Base-by-base conservation (phyloP, 2,113 vertebrate genomes). In the Zosterops pallidus region DNA sequence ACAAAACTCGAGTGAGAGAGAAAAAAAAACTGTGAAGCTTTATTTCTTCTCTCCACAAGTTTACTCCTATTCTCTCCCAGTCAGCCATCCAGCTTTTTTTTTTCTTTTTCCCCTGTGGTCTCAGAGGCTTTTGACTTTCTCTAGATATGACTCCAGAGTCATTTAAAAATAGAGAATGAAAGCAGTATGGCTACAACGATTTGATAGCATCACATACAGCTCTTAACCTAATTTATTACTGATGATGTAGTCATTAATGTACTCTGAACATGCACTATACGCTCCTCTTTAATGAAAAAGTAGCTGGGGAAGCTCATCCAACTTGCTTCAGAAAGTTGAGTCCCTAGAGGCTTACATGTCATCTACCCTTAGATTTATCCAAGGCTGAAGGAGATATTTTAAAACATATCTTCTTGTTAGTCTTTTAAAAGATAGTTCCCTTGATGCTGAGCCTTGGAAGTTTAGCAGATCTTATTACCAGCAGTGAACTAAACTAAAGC, bases 211-310 rank as follows among this genome's bases (percentile, higher is more conserved):
- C 90, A 56, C 85, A 95, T 49, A 92, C 39, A 86, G 79, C 72
- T 78, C 76, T 92, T 95, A 96, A 60, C 72, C 56, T 94, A 75
- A 96, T 95, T 94, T 96, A 97, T 95, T 90, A 89, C 90, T 78
- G 93, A 83, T 95, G 93, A 96, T 96, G 94, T 89, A 96, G 90
- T 88, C 96, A 93, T 90, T 96, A 96, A 92, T 49, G 83, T 70
- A 89, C 93, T 93, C 90, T 62, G 90, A 95, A 90, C 90, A 78
- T 37, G 79, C 90, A 90, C 85, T 70, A 60, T 44, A 83, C n/a
- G 7, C 83, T 95, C 47, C 64, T 86, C 83, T 94, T 69, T 81
- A 95, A 92, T 92, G 92, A 81, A 94, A 90, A 96, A 96, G 87
- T 86, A 94, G 89, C 90, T 12, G 26, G 76, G 81, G 68, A 93